These are phyloP conservation scores for Sarcophaga carnaria DNA, from an alignment of 2,888 invertebrate species.

Conservation along the genomic window DNA sequence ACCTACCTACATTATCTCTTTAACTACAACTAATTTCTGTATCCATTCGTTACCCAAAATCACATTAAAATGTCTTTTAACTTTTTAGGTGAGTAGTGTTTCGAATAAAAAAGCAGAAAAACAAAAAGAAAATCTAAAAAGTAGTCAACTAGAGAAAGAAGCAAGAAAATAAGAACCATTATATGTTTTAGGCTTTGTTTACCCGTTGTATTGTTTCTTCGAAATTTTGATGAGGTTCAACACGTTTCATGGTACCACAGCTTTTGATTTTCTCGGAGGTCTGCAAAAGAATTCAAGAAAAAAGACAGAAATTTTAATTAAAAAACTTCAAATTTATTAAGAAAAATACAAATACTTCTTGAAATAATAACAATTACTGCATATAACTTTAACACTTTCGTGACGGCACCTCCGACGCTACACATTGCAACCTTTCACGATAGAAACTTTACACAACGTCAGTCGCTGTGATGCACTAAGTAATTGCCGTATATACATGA, in stretches of 20 bases:
- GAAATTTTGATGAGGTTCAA: constrained; percentile 81
- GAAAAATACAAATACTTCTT: background rate
- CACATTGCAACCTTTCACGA: no score
- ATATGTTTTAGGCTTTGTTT: constrained; percentile 72
- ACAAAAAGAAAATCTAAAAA: background rate
- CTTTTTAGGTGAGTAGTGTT: background rate
- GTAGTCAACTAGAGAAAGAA: background rate
- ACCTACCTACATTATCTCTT: no score
- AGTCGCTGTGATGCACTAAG: no score
- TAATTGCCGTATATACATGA: no score
- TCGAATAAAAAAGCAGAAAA: background rate
- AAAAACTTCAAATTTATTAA: background rate
- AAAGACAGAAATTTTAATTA: constrained; percentile 30
- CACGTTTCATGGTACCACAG: constrained; percentile 80
- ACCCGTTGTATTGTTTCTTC: constrained; percentile 82
- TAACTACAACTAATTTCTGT: no score
- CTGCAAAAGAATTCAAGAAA: constrained; percentile 70
- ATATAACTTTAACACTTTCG: no score
- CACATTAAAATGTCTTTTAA: no score
- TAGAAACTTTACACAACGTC: no score
- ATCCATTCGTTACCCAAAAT: no score
- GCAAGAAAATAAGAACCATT: constrained; percentile 9
- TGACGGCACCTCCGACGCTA: no score
- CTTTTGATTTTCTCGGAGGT: constrained; percentile 79
- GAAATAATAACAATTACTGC: background rate